Evolutionary conservation across 2,888 invertebrate genomes (phyloP).

Genomic region (Drosophila quinaria): DNA sequence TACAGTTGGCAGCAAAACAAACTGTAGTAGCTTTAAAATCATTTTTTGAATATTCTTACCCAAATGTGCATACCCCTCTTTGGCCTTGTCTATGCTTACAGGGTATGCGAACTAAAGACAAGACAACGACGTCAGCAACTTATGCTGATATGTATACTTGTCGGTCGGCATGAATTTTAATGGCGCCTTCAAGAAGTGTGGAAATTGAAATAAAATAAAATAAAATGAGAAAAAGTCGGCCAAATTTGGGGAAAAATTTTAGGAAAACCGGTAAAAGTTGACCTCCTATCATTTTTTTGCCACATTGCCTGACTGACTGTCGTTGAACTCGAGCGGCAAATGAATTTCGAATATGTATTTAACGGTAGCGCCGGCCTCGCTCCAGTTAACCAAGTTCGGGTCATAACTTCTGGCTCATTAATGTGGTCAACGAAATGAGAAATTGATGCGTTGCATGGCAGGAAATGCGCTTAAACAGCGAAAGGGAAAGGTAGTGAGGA

Average conservation of each 20-base stretch:
- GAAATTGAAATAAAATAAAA: constrained; percentile 34
- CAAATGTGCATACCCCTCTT: not conserved
- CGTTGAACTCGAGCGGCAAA: constrained; percentile 22
- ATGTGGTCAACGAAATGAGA: constrained; percentile 72
- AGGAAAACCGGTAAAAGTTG: constrained; percentile 29
- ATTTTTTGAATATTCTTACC: not conserved
- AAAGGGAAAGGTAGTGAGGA: not conserved
- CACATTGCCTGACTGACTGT: constrained; percentile 29
- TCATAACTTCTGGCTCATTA: constrained; percentile 73
- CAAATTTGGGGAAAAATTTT: constrained; percentile 17
- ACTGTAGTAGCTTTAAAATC: not conserved
- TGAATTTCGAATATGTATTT: constrained; percentile 23
- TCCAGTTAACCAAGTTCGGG: constrained; percentile 63
- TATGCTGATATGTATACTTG: constrained; percentile 25
- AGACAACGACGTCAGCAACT: constrained; percentile 42
- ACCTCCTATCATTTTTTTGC: too few species aligned
- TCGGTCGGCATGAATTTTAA: constrained; percentile 33
- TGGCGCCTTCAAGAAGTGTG: constrained; percentile 61
- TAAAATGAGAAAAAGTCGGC: constrained; percentile 1
- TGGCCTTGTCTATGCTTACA: not conserved
- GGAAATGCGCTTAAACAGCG: constrained; percentile 61
- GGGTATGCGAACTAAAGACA: constrained; percentile 28
- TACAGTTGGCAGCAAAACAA: not conserved
- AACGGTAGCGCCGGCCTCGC: constrained; percentile 58
- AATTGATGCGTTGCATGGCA: constrained; percentile 57